These are phyloP conservation scores for Tachypleus tridentatus DNA, from an alignment of 1,140 invertebrate genomes.

Conservation along the genomic window DNA sequence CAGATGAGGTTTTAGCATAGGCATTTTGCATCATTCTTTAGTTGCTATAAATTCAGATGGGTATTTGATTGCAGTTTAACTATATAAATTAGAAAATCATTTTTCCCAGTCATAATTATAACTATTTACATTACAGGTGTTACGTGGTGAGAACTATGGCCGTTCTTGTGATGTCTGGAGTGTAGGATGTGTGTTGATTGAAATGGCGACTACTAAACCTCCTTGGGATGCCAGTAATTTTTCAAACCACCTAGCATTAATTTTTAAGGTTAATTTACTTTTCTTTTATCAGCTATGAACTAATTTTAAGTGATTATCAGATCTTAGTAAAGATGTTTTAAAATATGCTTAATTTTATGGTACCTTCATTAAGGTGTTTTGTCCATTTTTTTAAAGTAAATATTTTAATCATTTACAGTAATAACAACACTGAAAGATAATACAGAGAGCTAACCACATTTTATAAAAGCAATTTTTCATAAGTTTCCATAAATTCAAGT, in stretches of 20 bases:
- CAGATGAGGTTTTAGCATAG: no score
- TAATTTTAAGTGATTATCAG: neutral
- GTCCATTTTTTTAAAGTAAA: neutral
- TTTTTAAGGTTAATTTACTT: conserved; percentile 35
- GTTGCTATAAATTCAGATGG: no score
- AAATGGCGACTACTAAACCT: conserved; percentile 40
- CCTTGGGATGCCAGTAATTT: conserved; percentile 39
- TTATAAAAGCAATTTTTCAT: no score
- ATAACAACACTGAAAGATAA: no score
- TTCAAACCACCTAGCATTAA: conserved; percentile 40
- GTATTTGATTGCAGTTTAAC: no score
- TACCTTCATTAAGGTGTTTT: neutral
- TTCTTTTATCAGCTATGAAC: neutral
- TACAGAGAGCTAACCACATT: no score
- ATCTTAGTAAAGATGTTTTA: neutral
- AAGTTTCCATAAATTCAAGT: no score
- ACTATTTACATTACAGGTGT: conserved; percentile 23
- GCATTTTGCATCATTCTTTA: no score
- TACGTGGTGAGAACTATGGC: conserved; percentile 40
- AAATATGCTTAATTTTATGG: neutral
- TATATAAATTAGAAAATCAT: no score
- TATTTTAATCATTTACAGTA: no score
- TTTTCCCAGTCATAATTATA: no score
- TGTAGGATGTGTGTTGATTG: conserved; percentile 40
- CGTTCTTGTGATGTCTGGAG: conserved; percentile 42